These are phyloP conservation scores for Monopterus albus DNA, from an alignment of 2,113 vertebrate species.

Conservation along the genomic window DNA sequence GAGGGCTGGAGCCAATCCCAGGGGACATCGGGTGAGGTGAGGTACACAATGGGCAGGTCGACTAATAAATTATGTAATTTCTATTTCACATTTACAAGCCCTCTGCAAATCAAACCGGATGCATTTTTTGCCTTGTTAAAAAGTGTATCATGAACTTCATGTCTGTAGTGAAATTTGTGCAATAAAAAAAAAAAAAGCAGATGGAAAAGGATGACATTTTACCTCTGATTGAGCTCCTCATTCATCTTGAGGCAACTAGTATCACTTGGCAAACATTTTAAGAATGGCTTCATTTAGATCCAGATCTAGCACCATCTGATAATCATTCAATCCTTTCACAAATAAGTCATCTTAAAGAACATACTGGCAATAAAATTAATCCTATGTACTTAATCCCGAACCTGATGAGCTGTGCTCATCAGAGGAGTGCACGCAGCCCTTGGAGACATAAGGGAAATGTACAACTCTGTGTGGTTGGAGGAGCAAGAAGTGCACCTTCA, in stretches of 20 bases:
- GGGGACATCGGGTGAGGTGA: too few species aligned
- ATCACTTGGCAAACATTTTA: slow-evolving; percentile 68
- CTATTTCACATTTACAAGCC: slow-evolving; percentile 68
- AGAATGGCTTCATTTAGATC: slow-evolving; percentile 46
- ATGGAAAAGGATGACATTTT: slow-evolving; percentile 13
- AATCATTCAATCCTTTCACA: slow-evolving; percentile 18
- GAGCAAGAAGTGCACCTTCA: too few species aligned
- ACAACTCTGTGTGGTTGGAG: too few species aligned
- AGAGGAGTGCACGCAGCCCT: too few species aligned
- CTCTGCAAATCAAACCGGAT: slow-evolving; percentile 58
- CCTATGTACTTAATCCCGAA: too few species aligned
- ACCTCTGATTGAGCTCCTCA: slow-evolving; percentile 24
- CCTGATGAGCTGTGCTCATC: too few species aligned
- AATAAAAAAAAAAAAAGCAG: slow-evolving; percentile 12
- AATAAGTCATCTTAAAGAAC: slow-evolving; percentile 12
- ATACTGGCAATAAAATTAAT: slow-evolving; percentile 19
- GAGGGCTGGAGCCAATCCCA: too few species aligned
- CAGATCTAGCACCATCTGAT: slow-evolving; percentile 26
- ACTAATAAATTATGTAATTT: slow-evolving; percentile 82
- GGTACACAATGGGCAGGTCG: too few species aligned
- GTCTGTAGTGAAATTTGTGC: slow-evolving; percentile 62
- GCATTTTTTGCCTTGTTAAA: slow-evolving; percentile 23
- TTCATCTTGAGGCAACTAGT: neutral
- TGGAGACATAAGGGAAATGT: too few species aligned
- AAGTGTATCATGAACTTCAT: slow-evolving; percentile 24